These are phyloP conservation scores for Acipenser transmontanus DNA, from an alignment of 2,797 vertebrate genomes.

Conservation along the genomic window DNA sequence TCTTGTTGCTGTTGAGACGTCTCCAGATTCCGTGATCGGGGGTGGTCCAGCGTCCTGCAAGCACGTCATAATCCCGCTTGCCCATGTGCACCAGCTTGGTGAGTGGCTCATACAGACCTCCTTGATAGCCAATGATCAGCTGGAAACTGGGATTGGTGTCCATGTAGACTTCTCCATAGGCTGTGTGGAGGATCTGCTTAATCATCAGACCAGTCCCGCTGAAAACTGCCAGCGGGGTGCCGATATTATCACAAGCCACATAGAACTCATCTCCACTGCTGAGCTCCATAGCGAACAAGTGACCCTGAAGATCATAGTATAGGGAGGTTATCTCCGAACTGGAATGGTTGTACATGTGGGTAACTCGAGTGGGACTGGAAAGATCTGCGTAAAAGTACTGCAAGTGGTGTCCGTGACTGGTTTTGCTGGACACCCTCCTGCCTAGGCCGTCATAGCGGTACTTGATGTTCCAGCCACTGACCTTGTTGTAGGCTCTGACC, in stretches of 20 bases:
- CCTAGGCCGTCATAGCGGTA: slow-evolving; percentile 92
- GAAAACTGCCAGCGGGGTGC: slow-evolving; percentile 92
- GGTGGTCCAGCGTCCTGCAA: slow-evolving; percentile 92
- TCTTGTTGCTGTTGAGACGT: slow-evolving; percentile 70
- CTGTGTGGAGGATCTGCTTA: slow-evolving; percentile 90
- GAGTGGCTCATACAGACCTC: slow-evolving; percentile 90
- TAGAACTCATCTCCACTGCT: slow-evolving; percentile 96
- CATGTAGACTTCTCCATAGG: slow-evolving; percentile 93
- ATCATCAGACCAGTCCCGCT: slow-evolving; percentile 93
- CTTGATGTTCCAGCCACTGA: slow-evolving; percentile 78
- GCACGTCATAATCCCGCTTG: slow-evolving; percentile 85
- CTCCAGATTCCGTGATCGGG: slow-evolving; percentile 89
- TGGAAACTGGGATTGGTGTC: slow-evolving; percentile 94
- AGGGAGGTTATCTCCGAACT: slow-evolving; percentile 94
- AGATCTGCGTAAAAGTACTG: slow-evolving; percentile 97
- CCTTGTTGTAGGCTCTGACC: slow-evolving; percentile 86
- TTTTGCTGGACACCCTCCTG: slow-evolving; percentile 86
- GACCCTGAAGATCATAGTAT: slow-evolving; percentile 96
- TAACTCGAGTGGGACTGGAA: slow-evolving; percentile 87
- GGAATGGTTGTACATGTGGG: slow-evolving; percentile 95
- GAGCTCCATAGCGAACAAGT: slow-evolving; percentile 96
- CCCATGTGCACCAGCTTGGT: slow-evolving; percentile 94
- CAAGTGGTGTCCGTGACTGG: slow-evolving; percentile 77
- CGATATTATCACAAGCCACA: slow-evolving; percentile 93
- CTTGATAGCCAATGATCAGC: slow-evolving; percentile 88